Conservation (phyloP, 2,888 invertebrate genomes). For the Catocala fraxini region DNA sequence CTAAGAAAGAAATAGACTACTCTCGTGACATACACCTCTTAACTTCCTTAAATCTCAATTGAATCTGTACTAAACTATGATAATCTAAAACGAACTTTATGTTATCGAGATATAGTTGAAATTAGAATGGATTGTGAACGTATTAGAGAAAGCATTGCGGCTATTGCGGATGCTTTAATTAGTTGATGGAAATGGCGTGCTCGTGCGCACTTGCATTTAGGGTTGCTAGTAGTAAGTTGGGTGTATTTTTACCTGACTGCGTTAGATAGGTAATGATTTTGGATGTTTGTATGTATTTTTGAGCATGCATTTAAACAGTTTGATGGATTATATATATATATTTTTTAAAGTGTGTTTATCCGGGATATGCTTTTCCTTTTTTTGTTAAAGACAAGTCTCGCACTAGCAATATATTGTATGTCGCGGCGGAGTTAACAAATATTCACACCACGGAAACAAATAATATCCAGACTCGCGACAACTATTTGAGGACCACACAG, state of each 20-base stretch:
- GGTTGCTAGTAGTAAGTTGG: slow-evolving; percentile 20
- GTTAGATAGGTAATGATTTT: too few relatives aligned
- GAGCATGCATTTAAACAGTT: too few relatives aligned
- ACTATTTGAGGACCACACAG: too few relatives aligned
- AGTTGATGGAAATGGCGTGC: slow-evolving; percentile 50
- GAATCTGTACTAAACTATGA: background rate
- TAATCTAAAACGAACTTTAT: slow-evolving; percentile 8
- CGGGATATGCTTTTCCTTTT: too few relatives aligned
- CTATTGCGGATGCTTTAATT: slow-evolving; percentile 53
- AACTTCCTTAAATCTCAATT: slow-evolving; percentile 45
- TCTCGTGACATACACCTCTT: slow-evolving; percentile 36
- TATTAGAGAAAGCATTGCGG: slow-evolving; percentile 49
- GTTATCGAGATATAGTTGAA: background rate
- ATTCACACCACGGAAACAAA: too few relatives aligned
- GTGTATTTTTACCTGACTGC: background rate
- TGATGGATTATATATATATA: too few relatives aligned
- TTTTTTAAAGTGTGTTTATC: too few relatives aligned
- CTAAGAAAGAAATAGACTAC: slow-evolving; percentile 24
- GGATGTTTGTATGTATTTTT: too few relatives aligned
- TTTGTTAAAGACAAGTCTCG: too few relatives aligned
- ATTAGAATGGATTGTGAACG: slow-evolving; percentile 8
- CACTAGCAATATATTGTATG: too few relatives aligned
- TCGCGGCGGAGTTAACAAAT: too few relatives aligned
- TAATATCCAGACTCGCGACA: too few relatives aligned
- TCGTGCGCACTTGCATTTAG: slow-evolving; percentile 32